Evolutionary conservation across 2,113 vertebrate genomes (phyloP), one percentile per base, ranked within the genome.

Genomic region (Podarcis cretensis): DNA sequence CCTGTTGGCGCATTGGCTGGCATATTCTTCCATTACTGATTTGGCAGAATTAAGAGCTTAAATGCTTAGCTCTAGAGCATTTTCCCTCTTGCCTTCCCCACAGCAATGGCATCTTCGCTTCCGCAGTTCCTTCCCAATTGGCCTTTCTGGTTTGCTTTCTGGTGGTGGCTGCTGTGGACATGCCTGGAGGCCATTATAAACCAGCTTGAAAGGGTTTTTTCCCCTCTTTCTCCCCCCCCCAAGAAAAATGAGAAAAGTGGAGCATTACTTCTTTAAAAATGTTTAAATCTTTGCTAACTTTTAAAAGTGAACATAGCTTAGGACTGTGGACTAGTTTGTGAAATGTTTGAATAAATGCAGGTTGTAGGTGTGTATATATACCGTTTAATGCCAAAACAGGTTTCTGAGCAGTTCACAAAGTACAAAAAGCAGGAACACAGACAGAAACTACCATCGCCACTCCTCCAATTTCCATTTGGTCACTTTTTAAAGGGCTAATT

Each of bases 11-110:
- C 93, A 94, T 92, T 69, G 4, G 0, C 83, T 2, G 54, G 54
- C 86, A 88, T 94, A 94, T 96, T 96, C 95, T 96, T 95, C 96
- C 95, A 95, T 96, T 95, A 96, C 95, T 96, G 93, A 96, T 90
- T 96, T 97, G 96, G 96, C 96, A 96, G 27, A 92, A 79, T 54
- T 37, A 86, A 93, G 88, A 81, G 88, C 83, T 84, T 85, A 89
- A 73, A 92, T 91, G 94, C 90, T 84, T 92, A 90, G 94, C 88
- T 95, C 92, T 81, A 94, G 88, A 87, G 92, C 85, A 80, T 35
- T 2, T 63, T 48, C 35, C 68, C 85, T 54, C 30, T 54, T 20
- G 59, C 43, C 75, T 76, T 88, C 84, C 66, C 76, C 63, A 80
- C 83, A 95, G 89, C 79, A 94, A 91, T 94, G 93, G 83, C 92